Evolutionary conservation across 1,140 invertebrate genomes (phyloP), one percentile per base, ranked within the genome.

Genomic region (Dreissena rostriformis): DNA sequence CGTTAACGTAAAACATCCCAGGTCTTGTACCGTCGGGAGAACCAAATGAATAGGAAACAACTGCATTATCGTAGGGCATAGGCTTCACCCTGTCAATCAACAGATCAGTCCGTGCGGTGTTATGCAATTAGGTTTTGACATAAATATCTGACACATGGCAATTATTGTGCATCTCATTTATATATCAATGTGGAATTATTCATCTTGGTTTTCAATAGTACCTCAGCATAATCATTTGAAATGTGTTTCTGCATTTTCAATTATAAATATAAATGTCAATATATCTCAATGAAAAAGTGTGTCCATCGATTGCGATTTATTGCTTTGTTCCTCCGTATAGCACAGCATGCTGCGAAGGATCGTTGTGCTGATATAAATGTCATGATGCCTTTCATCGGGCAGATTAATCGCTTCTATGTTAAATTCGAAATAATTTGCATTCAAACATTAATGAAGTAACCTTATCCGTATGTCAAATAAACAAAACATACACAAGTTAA

Each of bases 1-100:
- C 66, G 72, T 91, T 91, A 51, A 88, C 86, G 39, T 86, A 84
- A 70, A 88, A 91, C 39, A 85, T 29, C 14, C 90, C 90, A n/a
- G 90, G 86, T 65, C 87, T 72, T 0, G 86, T 79, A 12, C 89
- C 89, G 71, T 91, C 89, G 0, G 86, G 74, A 22, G 89, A 86
- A 15, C 88, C 90, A 83, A 67, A 49, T 26, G 55, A 78, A 72
- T 92, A 92, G 51, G 78, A 67, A 0, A 83, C 91, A n/a, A 57
- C 87, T 11, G 88, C 86, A 2, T 88, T 89, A 67, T 91, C 90
- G 10, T 22, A 84, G 0, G 82, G 82, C 82, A 84, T 84, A 39
- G 52, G 52, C 15, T 82, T 74, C 15, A 82, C 80, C 14, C 80
- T 82, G 55, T 39, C 39, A 39, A 39, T n/a, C 61, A 63, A 63